Conservation (phyloP, 2,888 invertebrate species). For the Idaea biselata region DNA sequence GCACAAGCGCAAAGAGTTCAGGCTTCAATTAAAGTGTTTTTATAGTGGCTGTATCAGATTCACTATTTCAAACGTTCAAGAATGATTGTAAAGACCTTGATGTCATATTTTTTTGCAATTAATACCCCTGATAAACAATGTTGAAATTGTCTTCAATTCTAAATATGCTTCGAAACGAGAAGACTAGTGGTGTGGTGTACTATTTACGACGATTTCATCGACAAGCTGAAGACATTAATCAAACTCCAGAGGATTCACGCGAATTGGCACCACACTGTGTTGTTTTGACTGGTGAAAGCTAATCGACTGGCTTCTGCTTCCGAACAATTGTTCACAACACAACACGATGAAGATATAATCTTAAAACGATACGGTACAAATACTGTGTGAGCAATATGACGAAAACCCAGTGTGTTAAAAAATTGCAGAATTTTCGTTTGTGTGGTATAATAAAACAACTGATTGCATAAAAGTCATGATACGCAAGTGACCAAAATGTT, state of each 20-base stretch:
- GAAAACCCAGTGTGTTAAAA: slow-evolving; percentile 6
- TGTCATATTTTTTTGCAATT: slow-evolving; percentile 9
- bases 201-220: slow-evolving; percentile 44
- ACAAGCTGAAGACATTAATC: slow-evolving; percentile 52
- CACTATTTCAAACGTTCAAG: not conserved
- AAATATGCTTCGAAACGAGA: slow-evolving; percentile 1
- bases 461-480: slow-evolving; percentile 40
- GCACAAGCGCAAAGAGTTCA: not conserved
- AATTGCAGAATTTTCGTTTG: slow-evolving; percentile 27
- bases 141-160: not conserved
- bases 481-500: slow-evolving; percentile 39
- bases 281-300: slow-evolving; percentile 48
- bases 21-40: slow-evolving; percentile 4
- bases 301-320: slow-evolving; percentile 34
- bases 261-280: slow-evolving; percentile 34
- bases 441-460: slow-evolving; percentile 34
- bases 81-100: slow-evolving; percentile 2
- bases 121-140: slow-evolving; percentile 8
- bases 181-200: slow-evolving; percentile 25
- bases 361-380: slow-evolving; percentile 4
- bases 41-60: not conserved
- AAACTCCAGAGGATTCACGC: slow-evolving; percentile 62
- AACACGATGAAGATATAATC: slow-evolving; percentile 11
- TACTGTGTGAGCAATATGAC: slow-evolving; percentile 2
- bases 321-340: slow-evolving; percentile 30